Evolutionary conservation across 2,797 vertebrate genomes (phyloP).

Genomic region (Melanotaenia trifasciata): DNA sequence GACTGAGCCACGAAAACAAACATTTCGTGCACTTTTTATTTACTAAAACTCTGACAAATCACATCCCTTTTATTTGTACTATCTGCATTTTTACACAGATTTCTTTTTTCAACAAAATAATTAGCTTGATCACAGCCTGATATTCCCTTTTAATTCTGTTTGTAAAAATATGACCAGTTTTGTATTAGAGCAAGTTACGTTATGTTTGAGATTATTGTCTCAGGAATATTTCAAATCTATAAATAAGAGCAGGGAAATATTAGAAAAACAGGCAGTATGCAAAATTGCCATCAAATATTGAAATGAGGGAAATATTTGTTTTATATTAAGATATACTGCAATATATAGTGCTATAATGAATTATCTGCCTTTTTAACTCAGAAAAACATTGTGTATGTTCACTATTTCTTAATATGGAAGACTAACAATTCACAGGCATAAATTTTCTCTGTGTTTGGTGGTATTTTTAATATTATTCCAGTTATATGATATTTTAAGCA

Average conservation of each 20-base stretch:
- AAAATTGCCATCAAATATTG: no score
- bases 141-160: background rate
- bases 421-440: background rate
- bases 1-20: background rate
- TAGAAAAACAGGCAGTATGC: no score
- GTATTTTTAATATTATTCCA: background rate
- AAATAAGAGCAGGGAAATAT: background rate
- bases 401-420: background rate
- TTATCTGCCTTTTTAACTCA: background rate
- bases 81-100: background rate
- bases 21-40: background rate
- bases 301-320: no score
- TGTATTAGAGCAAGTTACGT: no score
- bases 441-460: background rate
- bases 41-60: background rate
- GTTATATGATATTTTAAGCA: background rate
- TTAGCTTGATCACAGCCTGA: no score
- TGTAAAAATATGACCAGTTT: background rate
- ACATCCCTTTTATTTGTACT: background rate
- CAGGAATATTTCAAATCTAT: background rate
- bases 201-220: background rate
- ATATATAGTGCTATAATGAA: no score
- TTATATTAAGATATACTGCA: no score
- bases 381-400: background rate
- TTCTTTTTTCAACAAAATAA: background rate